Evolutionary conservation across 1,140 invertebrate genomes (phyloP).

Genomic region (Ectropis grisescens): DNA sequence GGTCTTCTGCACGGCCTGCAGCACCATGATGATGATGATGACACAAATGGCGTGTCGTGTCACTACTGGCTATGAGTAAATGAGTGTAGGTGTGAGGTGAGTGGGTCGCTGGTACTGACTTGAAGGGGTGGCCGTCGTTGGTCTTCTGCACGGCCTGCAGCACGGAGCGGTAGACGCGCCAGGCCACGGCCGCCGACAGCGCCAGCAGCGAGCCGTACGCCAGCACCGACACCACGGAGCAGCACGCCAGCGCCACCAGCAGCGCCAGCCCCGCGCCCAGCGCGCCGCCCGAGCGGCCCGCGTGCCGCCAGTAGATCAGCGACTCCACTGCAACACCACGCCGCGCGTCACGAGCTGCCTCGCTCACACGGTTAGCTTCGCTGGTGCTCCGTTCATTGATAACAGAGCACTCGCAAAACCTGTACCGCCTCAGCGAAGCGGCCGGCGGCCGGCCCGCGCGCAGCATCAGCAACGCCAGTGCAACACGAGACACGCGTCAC

Average conservation of each 20-base stretch:
- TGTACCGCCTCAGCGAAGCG: too few relatives aligned
- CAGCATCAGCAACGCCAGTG: too few relatives aligned
- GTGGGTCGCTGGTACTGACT: too few relatives aligned
- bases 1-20: conserved; percentile 97
- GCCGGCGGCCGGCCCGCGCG: too few relatives aligned
- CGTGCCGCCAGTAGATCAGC: conserved; percentile 96
- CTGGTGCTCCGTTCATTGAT: too few relatives aligned
- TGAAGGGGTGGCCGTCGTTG: conserved; percentile 97
- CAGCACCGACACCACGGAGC: conserved; percentile 95
- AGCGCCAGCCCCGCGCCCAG: conserved; percentile 89
- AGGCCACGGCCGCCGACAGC: conserved; percentile 87
- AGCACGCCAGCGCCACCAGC: conserved; percentile 92
- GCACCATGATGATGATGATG: too few relatives aligned
- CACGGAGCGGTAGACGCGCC: conserved; percentile 96
- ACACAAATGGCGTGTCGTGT: too few relatives aligned
- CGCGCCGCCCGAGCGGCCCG: conserved; percentile 92
- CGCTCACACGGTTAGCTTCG: neutral
- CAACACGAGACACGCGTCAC: too few relatives aligned
- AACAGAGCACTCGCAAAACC: too few relatives aligned
- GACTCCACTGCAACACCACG: conserved; percentile 85
- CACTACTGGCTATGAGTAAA: too few relatives aligned
- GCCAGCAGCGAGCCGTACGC: conserved; percentile 90
- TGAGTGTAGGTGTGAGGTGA: too few relatives aligned
- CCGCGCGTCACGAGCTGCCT: neutral
- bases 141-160: conserved; percentile 97